Evolutionary conservation across 2,888 invertebrate genomes (phyloP).

Genomic region (Rotaria magnacalcarata): DNA sequence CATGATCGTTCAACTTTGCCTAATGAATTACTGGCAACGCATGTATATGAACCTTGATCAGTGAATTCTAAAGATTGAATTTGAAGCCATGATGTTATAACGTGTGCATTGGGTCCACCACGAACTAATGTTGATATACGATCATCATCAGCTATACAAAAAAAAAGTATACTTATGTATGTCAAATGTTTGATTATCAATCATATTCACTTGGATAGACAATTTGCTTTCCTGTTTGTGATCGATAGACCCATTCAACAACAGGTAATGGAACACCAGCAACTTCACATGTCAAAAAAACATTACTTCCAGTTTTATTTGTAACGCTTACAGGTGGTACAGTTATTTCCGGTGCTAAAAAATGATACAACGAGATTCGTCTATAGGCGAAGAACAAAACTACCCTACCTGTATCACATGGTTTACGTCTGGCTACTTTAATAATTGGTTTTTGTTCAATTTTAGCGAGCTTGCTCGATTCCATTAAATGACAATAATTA

Average conservation of each 20-base stretch:
- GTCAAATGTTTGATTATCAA: too few species aligned
- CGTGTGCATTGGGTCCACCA: constrained; percentile 18
- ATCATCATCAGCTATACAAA: constrained; percentile 15
- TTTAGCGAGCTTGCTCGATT: constrained; percentile 3
- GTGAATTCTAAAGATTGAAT: not conserved
- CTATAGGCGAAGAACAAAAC: too few species aligned
- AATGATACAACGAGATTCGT: too few species aligned
- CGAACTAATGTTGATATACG: constrained; percentile 31
- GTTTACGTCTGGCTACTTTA: constrained; percentile 22
- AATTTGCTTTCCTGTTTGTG: not conserved
- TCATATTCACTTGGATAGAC: constrained; percentile 11
- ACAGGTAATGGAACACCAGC: constrained; percentile 29
- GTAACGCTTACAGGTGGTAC: not conserved
- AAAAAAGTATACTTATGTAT: too few species aligned
- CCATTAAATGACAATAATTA: constrained; percentile 31
- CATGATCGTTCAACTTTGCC: not conserved
- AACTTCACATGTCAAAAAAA: constrained; percentile 31
- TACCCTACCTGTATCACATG: constrained; percentile 8
- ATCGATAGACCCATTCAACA: not conserved
- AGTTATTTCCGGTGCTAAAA: constrained; percentile 25
- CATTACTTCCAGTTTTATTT: constrained; percentile 9
- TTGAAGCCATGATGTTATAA: constrained; percentile 34
- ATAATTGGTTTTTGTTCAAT: constrained; percentile 10
- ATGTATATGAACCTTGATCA: constrained; percentile 28
- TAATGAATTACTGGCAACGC: not conserved